Base-by-base conservation (phyloP, 2,888 invertebrate genomes). In the Yponomeuta malinellus region DNA sequence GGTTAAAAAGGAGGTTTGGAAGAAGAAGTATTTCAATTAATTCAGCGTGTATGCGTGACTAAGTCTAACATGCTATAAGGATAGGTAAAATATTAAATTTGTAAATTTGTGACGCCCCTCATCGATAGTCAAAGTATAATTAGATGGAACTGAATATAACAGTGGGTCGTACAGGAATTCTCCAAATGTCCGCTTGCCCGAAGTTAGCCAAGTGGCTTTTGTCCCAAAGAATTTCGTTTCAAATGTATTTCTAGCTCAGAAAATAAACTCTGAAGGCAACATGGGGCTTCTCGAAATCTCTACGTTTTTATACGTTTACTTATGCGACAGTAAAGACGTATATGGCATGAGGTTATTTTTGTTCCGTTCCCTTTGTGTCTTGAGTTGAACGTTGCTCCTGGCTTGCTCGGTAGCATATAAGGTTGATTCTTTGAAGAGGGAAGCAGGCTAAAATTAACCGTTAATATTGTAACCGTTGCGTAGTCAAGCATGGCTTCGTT, bases 201-300 rank as follows among this genome's bases (percentile, higher is more conserved):
- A 69, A 33, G 63, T 37, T 33, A 69, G 69, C 69, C 69, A 69
- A 69, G 69, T 69, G 69, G 70, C 70, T 48, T 69, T 70, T 70
- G 70, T 70, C 70, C 64, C 52, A 33, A 70, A 64, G 70, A 70
- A 70, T 70, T 69, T 69, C 43, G 64, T 63, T 70, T 64, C 48
- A 70, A 70, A 70, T 70, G 64, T 70, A 70, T 70, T 70, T 70
- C 64, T 64, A 64, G 63, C 70, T 70, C 29, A 65, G 65, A 64
- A 70, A 70, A 70, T 70, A 70, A 70, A 70, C 70, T 70, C 48
- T 48, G 31, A 64, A n/a, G 10, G 64, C 33, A 43, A 64, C 64
- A 70, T 65, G 70, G n/a, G 43, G 70, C 64, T 64, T 43, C 70
- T 64, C 15, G 64, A 63, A 64, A 63, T 70, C 64, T 70, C 48